A percentile compares a stretch with the other conserved stretches of the same genome.
These are phyloP conservation scores for Colletes collaris DNA, from an alignment of 2,888 invertebrate genomes.

Conservation along the genomic window DNA sequence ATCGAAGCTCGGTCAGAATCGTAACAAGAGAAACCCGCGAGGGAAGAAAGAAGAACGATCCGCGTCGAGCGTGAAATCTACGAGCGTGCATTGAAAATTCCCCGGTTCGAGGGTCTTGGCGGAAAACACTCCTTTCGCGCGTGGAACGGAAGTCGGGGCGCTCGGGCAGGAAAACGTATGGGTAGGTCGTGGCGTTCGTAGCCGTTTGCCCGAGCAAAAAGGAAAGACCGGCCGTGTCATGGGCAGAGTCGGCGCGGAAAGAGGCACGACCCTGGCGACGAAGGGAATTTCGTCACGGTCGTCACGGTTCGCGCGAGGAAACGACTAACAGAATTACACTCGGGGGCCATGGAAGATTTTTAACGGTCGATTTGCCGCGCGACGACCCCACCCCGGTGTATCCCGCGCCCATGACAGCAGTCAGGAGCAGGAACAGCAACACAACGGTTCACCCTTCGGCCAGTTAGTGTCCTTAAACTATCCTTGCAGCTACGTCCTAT, in stretches of 20 bases:
- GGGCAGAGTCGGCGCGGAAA: conserved; percentile 18
- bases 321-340: conserved; percentile 69
- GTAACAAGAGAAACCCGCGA: no score
- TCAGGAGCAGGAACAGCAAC: conserved; percentile 42
- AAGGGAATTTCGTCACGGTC: conserved; percentile 67
- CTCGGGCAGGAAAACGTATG: conserved; percentile 62
- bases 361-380: conserved; percentile 82
- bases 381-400: conserved; percentile 38
- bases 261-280: conserved; percentile 37
- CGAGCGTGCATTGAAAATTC: conserved; percentile 42
- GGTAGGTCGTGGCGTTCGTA: conserved; percentile 49
- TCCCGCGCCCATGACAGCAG: conserved; percentile 18
- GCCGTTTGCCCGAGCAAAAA: conserved; percentile 35
- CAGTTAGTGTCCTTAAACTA: conserved; percentile 74
- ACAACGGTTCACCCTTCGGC: conserved; percentile 62
- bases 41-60: not conserved
- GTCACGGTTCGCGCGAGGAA: conserved; percentile 55
- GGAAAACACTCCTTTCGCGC: conserved; percentile 44
- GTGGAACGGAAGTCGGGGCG: conserved; percentile 46
- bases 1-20: not conserved
- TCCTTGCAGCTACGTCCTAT: conserved; percentile 65
- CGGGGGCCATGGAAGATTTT: conserved; percentile 74
- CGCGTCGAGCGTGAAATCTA: conserved; percentile 31
- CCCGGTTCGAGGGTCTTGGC: conserved; percentile 15
- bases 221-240: conserved; percentile 6